These are phyloP conservation scores for Oscheius sp. DNA, from an alignment of 2,888 invertebrate species.

Conservation along the genomic window DNA sequence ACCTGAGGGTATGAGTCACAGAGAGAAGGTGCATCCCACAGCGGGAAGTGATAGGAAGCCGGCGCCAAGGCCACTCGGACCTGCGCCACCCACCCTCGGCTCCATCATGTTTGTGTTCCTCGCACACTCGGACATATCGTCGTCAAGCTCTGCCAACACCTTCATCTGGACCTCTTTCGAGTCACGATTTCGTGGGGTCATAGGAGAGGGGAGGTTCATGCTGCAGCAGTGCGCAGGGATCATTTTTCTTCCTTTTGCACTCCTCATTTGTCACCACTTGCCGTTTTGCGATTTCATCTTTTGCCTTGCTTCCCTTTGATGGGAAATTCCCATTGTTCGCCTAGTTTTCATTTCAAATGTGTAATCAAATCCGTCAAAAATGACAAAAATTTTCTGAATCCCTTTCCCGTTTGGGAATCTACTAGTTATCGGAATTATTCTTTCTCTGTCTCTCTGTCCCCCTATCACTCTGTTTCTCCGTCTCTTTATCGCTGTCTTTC, in stretches of 20 bases:
- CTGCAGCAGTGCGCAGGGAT: slow-evolving; percentile 15
- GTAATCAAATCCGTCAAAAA: neutral
- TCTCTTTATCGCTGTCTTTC: neutral
- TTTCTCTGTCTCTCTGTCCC: neutral
- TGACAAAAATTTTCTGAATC: neutral
- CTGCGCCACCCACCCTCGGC: slow-evolving; percentile 35
- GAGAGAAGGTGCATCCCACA: slow-evolving; percentile 4
- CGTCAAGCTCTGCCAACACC: slow-evolving; percentile 14
- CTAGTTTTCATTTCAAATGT: neutral
- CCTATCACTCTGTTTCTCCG: neutral
- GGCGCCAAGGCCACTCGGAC: slow-evolving; percentile 36
- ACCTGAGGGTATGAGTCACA: slow-evolving; percentile 2
- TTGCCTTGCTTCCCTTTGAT: too few species aligned
- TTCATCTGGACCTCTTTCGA: slow-evolving; percentile 3
- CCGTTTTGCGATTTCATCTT: neutral
- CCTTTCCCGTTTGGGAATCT: neutral
- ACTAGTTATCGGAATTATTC: neutral
- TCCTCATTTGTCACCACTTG: slow-evolving; percentile 30
- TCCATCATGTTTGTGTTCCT: slow-evolving; percentile 32
- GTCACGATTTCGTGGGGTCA: neutral
- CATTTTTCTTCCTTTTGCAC: slow-evolving; percentile 29
- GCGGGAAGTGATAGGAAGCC: slow-evolving; percentile 30
- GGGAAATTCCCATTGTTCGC: too few species aligned
- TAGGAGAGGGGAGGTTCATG: slow-evolving; percentile 9
- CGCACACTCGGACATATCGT: slow-evolving; percentile 19